Evolutionary conservation across 2,113 vertebrate genomes (phyloP).

Genomic region (Pao palembangensis): DNA sequence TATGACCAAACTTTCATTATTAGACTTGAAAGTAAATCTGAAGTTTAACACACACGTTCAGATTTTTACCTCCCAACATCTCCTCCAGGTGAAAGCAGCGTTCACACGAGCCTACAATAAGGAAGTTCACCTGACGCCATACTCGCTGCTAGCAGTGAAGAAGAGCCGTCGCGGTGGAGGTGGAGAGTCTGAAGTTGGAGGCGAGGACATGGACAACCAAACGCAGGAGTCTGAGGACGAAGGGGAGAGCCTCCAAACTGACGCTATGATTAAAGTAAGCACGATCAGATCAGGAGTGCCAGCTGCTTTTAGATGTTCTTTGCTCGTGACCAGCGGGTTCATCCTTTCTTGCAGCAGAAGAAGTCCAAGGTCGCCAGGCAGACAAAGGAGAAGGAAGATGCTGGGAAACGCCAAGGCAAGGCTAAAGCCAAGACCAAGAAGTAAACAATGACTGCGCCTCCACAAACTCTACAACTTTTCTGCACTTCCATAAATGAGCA

Average conservation of each 20-base stretch:
- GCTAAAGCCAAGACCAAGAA: conserved; percentile 75
- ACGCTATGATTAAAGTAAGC: conserved; percentile 96
- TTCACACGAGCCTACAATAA: conserved; percentile 94
- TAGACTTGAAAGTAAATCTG: too few species aligned
- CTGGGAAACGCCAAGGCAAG: conserved; percentile 79
- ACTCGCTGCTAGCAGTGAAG: conserved; percentile 82
- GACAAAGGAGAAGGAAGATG: conserved; percentile 75
- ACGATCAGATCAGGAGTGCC: too few species aligned
- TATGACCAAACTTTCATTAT: too few species aligned
- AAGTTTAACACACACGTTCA: too few species aligned
- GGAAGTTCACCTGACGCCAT: conserved; percentile 85
- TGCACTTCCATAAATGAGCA: conserved; percentile 18
- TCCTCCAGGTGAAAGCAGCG: conserved; percentile 88
- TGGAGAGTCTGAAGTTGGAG: conserved; percentile 61
- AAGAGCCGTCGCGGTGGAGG: conserved; percentile 71
- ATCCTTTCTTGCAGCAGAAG: conserved; percentile 76
- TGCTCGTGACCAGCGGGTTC: background rate
- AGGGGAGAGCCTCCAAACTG: conserved; percentile 69
- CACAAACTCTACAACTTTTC: conserved; percentile 2
- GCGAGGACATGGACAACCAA: conserved; percentile 60
- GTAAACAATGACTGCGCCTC: conserved; percentile 31
- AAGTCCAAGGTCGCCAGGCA: conserved; percentile 81
- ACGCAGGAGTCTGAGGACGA: conserved; percentile 70
- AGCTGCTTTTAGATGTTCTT: background rate
- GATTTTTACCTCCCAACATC: too few species aligned